Conservation (phyloP, 2,888 invertebrate genomes). For the Drosophila stalkeri region DNA sequence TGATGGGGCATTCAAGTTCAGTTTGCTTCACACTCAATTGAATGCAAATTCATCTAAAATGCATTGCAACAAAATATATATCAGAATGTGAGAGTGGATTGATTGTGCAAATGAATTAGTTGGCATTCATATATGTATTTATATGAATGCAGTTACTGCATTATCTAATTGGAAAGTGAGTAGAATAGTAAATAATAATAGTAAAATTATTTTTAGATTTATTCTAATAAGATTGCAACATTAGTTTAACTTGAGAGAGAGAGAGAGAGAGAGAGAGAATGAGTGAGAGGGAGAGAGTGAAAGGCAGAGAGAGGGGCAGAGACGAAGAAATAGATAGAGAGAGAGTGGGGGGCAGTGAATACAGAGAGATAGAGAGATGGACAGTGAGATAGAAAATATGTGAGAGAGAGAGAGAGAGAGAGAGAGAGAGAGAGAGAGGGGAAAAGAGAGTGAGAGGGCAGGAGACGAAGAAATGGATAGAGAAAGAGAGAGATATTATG, state of each 20-base stretch:
- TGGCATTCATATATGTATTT: no score
- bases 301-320: not conserved
- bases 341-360: no score
- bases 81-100: not conserved
- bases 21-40: not conserved
- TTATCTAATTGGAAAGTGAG: not conserved
- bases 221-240: not conserved
- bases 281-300: not conserved
- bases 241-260: no score
- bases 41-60: not conserved
- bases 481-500: no score
- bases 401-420: no score
- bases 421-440: no score
- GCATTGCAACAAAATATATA: not conserved
- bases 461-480: no score
- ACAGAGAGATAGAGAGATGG: no score
- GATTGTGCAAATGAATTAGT: not conserved
- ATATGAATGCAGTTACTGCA: not conserved
- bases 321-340: not conserved
- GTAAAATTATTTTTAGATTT: not conserved
- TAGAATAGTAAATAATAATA: not conserved
- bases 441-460: no score
- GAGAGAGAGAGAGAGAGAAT: no score
- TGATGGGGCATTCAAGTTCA: slow-evolving; percentile 4
- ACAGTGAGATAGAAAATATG: no score